phyloP scores from a whole-genome alignment of 1,140 invertebrate genomes.

The Helicorthomorpha holstii region DNA sequence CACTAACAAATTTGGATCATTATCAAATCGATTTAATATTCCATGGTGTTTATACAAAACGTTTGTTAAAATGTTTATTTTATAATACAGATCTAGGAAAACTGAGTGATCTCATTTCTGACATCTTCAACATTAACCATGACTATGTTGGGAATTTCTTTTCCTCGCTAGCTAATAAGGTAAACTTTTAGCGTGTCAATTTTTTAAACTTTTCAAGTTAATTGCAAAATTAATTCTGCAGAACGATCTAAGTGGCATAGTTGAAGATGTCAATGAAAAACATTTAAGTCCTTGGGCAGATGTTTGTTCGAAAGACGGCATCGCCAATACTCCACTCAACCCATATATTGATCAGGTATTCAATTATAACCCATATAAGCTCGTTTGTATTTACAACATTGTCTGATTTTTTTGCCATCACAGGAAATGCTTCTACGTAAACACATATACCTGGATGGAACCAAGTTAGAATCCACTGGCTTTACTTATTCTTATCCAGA shows the following conservation, averaged over 20 bases:
- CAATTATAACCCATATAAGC: not conserved
- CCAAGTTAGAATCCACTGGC: slow-evolving; percentile 37
- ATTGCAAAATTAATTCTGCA: slow-evolving; percentile 25
- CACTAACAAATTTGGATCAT: not conserved
- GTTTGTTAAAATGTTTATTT: slow-evolving; percentile 6
- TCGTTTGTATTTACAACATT: not conserved
- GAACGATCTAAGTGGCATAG: slow-evolving; percentile 51
- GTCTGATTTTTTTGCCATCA: slow-evolving; percentile 3
- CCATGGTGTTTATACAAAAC: not conserved
- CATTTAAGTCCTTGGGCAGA: slow-evolving; percentile 78
- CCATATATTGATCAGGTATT: slow-evolving; percentile 56
- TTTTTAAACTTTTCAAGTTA: too few relatives aligned
- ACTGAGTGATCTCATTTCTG: slow-evolving; percentile 55
- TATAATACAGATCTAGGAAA: slow-evolving; percentile 46
- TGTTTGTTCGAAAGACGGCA: slow-evolving; percentile 50
- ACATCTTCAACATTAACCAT: slow-evolving; percentile 69
- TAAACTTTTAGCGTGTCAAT: not conserved
- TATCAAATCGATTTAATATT: not conserved
- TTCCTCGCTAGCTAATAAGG: slow-evolving; percentile 52
- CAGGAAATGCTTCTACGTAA: slow-evolving; percentile 57
- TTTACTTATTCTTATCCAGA: slow-evolving; percentile 21
- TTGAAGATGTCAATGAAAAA: slow-evolving; percentile 81
- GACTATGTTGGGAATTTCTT: slow-evolving; percentile 65
- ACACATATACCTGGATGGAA: slow-evolving; percentile 54
- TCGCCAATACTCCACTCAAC: slow-evolving; percentile 67